Conservation (phyloP, 2,888 invertebrate genomes). For the Troides helena region DNA sequence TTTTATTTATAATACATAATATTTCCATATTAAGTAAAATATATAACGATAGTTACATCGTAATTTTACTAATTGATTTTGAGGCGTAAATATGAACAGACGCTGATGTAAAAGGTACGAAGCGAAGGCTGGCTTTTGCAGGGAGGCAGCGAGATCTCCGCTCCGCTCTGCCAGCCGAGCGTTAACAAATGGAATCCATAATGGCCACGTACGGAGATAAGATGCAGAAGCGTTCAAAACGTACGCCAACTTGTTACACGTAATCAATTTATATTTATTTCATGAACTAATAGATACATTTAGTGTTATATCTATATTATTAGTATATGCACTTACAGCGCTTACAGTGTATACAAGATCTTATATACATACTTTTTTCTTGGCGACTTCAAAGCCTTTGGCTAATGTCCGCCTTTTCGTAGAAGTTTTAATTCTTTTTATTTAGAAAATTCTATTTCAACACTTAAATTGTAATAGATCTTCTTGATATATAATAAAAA, state of each 20-base stretch:
- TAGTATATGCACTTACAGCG: not conserved
- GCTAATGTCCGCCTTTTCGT: no score
- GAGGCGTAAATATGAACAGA: not conserved
- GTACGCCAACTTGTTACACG: constrained; percentile 34
- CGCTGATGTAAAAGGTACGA: constrained; percentile 5
- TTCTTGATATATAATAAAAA: no score
- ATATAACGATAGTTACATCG: not conserved
- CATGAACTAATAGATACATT: not conserved
- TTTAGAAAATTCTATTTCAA: no score
- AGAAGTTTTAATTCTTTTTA: no score
- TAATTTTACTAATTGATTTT: not conserved
- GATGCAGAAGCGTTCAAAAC: constrained; percentile 32
- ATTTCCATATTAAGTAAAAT: not conserved
- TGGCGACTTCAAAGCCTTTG: no score
- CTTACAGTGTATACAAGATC: no score
- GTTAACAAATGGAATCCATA: constrained; percentile 63
- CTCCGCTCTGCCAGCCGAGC: constrained; percentile 63
- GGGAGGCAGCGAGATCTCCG: constrained; percentile 47
- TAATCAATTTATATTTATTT: constrained; percentile 6
- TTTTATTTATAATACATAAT: not conserved
- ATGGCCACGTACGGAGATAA: constrained; percentile 47
- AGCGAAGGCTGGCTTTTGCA: constrained; percentile 48
- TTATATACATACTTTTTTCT: no score
- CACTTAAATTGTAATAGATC: no score
- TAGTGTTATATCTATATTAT: not conserved